phyloP scores from a whole-genome alignment of 2,888 invertebrate genomes.

The Volucella bombylans region DNA sequence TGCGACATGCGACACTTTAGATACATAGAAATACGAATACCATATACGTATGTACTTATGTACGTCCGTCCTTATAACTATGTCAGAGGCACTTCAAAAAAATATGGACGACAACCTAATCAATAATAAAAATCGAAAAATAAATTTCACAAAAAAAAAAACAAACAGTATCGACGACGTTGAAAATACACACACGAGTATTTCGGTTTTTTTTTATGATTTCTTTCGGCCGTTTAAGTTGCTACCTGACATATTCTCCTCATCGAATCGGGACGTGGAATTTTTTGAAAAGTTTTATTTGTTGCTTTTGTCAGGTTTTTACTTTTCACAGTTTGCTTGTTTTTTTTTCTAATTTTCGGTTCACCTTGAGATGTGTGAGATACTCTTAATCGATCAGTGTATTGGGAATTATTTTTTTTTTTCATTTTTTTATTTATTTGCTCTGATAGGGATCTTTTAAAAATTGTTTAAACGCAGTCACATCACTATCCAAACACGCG shows the following conservation, averaged over 20 bases:
- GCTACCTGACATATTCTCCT: slow-evolving; percentile 57
- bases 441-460: slow-evolving; percentile 60
- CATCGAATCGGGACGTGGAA: not conserved
- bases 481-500: not conserved
- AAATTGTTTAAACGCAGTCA: slow-evolving; percentile 7
- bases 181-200: slow-evolving; percentile 14
- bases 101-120: slow-evolving; percentile 51
- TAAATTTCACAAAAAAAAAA: slow-evolving; percentile 21
- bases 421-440: slow-evolving; percentile 40
- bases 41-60: too few relatives aligned
- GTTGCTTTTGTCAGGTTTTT: slow-evolving; percentile 5
- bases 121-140: slow-evolving; percentile 54
- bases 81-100: slow-evolving; percentile 42
- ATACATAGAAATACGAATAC: too few relatives aligned
- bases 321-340: slow-evolving; percentile 8
- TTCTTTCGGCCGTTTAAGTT: slow-evolving; percentile 48
- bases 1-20: slow-evolving; percentile 40
- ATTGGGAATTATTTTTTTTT: slow-evolving; percentile 26
- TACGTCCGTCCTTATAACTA: too few relatives aligned
- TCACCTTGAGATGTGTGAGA: slow-evolving; percentile 50
- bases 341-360: slow-evolving; percentile 10
- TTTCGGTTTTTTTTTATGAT: slow-evolving; percentile 31
- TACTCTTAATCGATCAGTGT: slow-evolving; percentile 52
- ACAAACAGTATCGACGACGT: slow-evolving; percentile 26
- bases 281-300: slow-evolving; percentile 9